These are phyloP conservation scores for Caenorhabditis remanei DNA, from an alignment of 1,140 invertebrate species.

Conservation along the genomic window DNA sequence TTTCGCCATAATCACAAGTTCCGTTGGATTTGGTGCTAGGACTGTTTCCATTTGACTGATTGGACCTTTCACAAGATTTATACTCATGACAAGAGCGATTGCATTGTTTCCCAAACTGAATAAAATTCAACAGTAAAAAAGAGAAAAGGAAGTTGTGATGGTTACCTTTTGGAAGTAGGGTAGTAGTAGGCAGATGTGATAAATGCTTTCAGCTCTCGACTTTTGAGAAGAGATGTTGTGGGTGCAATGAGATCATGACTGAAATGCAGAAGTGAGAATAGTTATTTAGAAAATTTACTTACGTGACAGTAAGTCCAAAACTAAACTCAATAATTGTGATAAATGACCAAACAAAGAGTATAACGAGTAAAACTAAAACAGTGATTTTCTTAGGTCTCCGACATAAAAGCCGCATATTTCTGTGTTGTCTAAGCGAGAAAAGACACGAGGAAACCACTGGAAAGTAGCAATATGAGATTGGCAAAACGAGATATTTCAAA, in stretches of 20 bases:
- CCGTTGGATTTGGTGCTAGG: neutral
- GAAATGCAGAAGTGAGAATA: neutral
- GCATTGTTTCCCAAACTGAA: constrained; percentile 57
- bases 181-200: constrained; percentile 49
- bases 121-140: no score
- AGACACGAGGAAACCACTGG: neutral
- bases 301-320: constrained; percentile 12
- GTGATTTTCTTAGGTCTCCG: neutral
- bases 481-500: constrained; percentile 18
- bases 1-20: neutral
- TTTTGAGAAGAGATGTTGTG: neutral
- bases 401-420: neutral
- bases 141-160: neutral
- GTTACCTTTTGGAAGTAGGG: constrained; percentile 51
- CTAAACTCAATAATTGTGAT: constrained; percentile 25
- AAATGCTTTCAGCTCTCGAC: constrained; percentile 24
- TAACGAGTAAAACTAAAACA: neutral
- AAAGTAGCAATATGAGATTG: neutral
- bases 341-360: constrained; percentile 7
- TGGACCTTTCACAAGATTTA: neutral
- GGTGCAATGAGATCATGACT: neutral
- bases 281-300: neutral
- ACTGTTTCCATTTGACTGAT: neutral
- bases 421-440: neutral
- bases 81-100: constrained; percentile 23